Evolutionary conservation across 2,888 invertebrate genomes (phyloP), one percentile per base, ranked within the genome.

Genomic region (Eupelmus urozonus): DNA sequence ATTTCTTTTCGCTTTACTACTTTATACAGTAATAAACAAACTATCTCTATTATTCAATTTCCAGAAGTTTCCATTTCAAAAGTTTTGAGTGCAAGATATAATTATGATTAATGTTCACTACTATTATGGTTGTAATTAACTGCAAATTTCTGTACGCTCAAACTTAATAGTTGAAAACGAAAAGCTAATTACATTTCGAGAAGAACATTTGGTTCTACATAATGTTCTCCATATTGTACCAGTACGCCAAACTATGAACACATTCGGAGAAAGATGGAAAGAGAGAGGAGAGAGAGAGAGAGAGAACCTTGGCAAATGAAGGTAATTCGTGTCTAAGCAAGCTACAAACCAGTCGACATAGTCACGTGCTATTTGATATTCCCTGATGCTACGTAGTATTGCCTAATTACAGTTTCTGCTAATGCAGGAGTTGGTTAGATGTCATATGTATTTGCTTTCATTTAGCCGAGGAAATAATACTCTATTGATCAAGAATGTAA

Each of bases 331-430:
- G 11, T 27, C 2, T 25, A 65, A 18, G 51, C 49, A 4, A 27
- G 45, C n/a, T 13, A 27, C 42, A 49, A 49, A 65, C 65, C 18
- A 49, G 29, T 65, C 9, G 51, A 51, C 65, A 1, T 18, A 51
- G 27, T 27, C 11, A 51, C 51, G 18, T 49, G 27, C 51, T 65
- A 49, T 49, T 65, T 65, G 65, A 65, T 42, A 49, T 51, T 65
- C 49, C 7, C 51, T 16, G 2, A 29, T 16, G 20, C 16, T 18
- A 3, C n/a, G n/a, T 42, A 18, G 62, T 4, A 42, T 25, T 23
- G 25, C 25, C 45, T 63, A 45, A 45, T 45, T 63, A 25, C 45
- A 20, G 45, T 45, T 63, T 45, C 25, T 45, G 63, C 25, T 45
- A 45, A 45, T 45, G 45, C 13, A 13, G 25, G 45, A 45, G 7